Conservation (phyloP, 2,888 invertebrate species). For the Zhengitettix transpicula region DNA sequence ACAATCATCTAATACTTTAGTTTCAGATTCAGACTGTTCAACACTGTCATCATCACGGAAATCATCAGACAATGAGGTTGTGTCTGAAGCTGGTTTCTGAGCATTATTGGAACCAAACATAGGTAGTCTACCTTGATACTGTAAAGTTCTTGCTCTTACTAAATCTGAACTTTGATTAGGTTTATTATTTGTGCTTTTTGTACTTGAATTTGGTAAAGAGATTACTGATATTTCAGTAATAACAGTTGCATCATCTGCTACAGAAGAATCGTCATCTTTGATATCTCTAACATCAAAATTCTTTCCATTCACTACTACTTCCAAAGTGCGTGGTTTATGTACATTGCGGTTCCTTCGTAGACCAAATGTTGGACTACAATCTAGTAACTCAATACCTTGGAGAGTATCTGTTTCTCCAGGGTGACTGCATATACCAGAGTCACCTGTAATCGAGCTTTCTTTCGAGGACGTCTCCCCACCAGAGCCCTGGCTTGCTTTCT, state of each 20-base stretch:
- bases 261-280: constrained; percentile 28
- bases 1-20: constrained; percentile 53
- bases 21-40: constrained; percentile 36
- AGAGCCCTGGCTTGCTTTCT: background rate
- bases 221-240: constrained; percentile 45
- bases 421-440: constrained; percentile 37
- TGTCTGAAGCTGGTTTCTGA: constrained; percentile 12
- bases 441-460: constrained; percentile 28
- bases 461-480: constrained; percentile 26
- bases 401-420: constrained; percentile 23
- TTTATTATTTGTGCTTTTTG: background rate
- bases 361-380: constrained; percentile 22
- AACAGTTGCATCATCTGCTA: constrained; percentile 38
- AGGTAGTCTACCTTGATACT: constrained; percentile 29
- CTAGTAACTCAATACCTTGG: constrained; percentile 23
- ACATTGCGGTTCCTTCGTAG: constrained; percentile 19
- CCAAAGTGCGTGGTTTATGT: constrained; percentile 41
- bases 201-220: constrained; percentile 25
- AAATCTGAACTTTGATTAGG: constrained; percentile 25
- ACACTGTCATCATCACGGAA: constrained; percentile 13
- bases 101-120: constrained; percentile 19
- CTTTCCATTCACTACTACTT: constrained; percentile 55
- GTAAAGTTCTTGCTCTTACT: constrained; percentile 30
- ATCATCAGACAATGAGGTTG: constrained; percentile 19
- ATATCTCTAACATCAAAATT: constrained; percentile 60